phyloP scores from a whole-genome alignment of 2,888 invertebrate genomes.

The Frankliniella intonsa region DNA sequence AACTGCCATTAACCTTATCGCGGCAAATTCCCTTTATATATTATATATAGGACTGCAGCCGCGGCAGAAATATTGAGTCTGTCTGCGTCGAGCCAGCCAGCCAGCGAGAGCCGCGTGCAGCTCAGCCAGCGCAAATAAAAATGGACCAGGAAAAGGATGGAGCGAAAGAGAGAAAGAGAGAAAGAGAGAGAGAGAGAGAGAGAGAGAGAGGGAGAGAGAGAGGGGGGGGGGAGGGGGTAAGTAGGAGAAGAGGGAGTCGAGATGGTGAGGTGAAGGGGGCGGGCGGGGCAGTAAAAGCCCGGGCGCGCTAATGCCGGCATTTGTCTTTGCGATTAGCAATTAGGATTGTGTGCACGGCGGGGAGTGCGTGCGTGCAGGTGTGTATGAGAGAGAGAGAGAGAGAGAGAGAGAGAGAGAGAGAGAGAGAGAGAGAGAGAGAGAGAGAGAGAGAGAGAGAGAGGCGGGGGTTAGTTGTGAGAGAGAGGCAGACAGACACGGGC shows the following conservation, averaged over 20 bases:
- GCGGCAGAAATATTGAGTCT: too few species aligned
- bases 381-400: background rate
- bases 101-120: too few species aligned
- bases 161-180: background rate
- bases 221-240: background rate
- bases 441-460: background rate
- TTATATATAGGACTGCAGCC: too few species aligned
- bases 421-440: background rate
- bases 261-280: background rate
- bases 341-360: slow-evolving; percentile 14
- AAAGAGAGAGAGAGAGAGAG: background rate
- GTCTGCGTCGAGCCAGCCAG: too few species aligned
- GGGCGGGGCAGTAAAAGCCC: background rate
- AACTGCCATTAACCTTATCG: too few species aligned
- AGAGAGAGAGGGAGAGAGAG: background rate
- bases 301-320: slow-evolving; percentile 6
- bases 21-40: too few species aligned
- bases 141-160: background rate
- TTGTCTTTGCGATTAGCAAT: slow-evolving; percentile 25
- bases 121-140: too few species aligned
- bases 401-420: background rate
- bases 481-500: background rate
- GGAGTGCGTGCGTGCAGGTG: background rate
- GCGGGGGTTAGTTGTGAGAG: background rate
- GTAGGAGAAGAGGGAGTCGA: background rate